A percentile compares a stretch with the other conserved stretches of the same genome.
phyloP scores from a whole-genome alignment of 2,797 vertebrate genomes.

The Serranus cabrilla region DNA sequence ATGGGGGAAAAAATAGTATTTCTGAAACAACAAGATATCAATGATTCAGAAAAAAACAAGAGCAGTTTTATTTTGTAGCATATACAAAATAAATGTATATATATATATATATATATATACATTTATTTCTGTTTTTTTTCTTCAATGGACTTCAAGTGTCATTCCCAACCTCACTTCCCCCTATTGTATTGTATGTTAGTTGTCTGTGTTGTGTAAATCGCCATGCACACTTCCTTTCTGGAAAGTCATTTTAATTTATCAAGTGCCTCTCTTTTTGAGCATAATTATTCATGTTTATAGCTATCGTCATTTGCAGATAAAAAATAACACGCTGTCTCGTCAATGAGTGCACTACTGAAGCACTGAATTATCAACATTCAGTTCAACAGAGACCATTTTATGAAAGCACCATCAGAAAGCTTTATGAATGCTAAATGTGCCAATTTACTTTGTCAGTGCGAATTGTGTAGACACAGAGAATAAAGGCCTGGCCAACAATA shows the following conservation, averaged over 20 bases:
- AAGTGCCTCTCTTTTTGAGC: background rate
- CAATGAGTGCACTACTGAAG: slow-evolving; percentile 8
- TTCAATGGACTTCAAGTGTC: no score
- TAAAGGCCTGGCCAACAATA: slow-evolving; percentile 17
- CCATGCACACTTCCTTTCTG: background rate
- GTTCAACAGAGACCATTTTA: slow-evolving; percentile 23
- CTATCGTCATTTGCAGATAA: background rate
- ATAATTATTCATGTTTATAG: background rate
- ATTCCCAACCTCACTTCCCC: no score
- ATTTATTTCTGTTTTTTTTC: no score
- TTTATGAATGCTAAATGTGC: slow-evolving; percentile 31
- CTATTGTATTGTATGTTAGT: background rate
- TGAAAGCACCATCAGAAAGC: slow-evolving; percentile 25
- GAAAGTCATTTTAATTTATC: background rate
- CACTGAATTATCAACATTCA: background rate
- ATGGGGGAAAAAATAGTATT: no score
- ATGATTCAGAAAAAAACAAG: no score
- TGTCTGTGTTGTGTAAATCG: background rate
- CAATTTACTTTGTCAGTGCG: slow-evolving; percentile 25
- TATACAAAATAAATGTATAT: no score
- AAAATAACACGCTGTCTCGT: background rate
- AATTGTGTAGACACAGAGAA: slow-evolving; percentile 15
- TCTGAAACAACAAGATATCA: no score
- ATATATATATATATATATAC: no score
- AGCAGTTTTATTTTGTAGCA: no score